Base-by-base conservation (phyloP, 1,140 invertebrate species). In the Xylocopa sonorina region DNA sequence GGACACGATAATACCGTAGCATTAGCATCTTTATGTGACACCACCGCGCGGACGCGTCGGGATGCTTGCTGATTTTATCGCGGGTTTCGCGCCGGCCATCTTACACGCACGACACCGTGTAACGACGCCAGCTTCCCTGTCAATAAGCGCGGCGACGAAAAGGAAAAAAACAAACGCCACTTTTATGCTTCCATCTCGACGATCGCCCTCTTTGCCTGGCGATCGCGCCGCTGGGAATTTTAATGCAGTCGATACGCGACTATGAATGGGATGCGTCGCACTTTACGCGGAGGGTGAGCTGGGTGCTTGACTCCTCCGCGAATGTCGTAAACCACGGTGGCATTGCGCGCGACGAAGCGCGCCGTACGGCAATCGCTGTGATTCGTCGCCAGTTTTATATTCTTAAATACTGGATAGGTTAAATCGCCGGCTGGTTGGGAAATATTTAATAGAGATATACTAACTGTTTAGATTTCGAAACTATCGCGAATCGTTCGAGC, bases 11-110 rank as follows among this genome's bases (percentile, higher is more conserved):
- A 88, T 87, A 71, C 78, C 82, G 83, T 84, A 76, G 64, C 55
- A 88, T 88, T 88, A 88, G 72, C 68, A 77, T 63, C 58, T 84
- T 86, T 84, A 82, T 74, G 84, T 78, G 84, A 84, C 84, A 82
- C 60, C 46, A 57, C 75, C n/a, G 58, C 12, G 29, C 12, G 53
- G 21, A 46, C 51, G 43, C 63, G n/a, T n/a, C n/a, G 32, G 5
- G 29, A 21, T 57, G 53, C 57, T 53, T 38, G 55, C 50, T 62
- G 84, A 83, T 81, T 83, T 86, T 86, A 77, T 83, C 71, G 66
- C 34, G 34, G 27, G 21, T 41, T 50, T n/a, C 51, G 53, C 60
- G 71, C 53, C 51, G 72, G 66, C 18, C 75, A 78, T 72, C 57
- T 62, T 83, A 76, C 67, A 60, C 77, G 77, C 75, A 46, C 38